Conservation (phyloP, 2,113 vertebrate species). For the Zosterops lateralis region DNA sequence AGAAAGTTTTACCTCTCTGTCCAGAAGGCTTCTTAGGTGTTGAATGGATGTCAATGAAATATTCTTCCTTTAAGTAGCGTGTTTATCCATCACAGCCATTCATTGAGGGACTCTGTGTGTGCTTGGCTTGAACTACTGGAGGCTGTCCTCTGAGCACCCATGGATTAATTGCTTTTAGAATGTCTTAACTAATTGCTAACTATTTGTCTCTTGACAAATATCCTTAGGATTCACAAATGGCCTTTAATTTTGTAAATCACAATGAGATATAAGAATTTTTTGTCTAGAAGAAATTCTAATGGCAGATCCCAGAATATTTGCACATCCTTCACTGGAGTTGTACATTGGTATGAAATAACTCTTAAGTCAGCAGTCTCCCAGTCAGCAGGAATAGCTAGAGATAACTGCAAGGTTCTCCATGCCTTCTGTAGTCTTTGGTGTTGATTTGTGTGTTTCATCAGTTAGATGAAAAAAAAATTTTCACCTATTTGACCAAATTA, state of each 20-base stretch:
- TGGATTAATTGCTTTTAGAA: slow-evolving; percentile 43
- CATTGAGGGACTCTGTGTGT: background rate
- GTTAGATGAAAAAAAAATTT: background rate
- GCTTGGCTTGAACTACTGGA: slow-evolving; percentile 25
- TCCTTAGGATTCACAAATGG: background rate
- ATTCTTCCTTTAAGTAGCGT: background rate
- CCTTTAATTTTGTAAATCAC: slow-evolving; percentile 42
- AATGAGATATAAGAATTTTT: background rate
- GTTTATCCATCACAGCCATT: slow-evolving; percentile 11
- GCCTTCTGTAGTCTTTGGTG: background rate
- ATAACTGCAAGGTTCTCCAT: background rate
- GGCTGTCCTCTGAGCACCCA: background rate
- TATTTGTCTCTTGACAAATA: slow-evolving; percentile 35
- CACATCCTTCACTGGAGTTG: background rate
- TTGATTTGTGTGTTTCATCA: background rate
- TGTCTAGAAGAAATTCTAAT: background rate
- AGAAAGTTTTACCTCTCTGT: background rate
- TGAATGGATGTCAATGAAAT: background rate
- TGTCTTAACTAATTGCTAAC: background rate
- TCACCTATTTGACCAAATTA: background rate
- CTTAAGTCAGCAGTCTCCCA: background rate
- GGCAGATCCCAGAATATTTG: background rate
- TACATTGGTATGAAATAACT: background rate
- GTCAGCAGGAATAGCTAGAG: background rate
- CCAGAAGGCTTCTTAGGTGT: background rate